These are phyloP conservation scores for Theristicus caerulescens DNA, from an alignment of 2,113 vertebrate genomes.

Conservation along the genomic window DNA sequence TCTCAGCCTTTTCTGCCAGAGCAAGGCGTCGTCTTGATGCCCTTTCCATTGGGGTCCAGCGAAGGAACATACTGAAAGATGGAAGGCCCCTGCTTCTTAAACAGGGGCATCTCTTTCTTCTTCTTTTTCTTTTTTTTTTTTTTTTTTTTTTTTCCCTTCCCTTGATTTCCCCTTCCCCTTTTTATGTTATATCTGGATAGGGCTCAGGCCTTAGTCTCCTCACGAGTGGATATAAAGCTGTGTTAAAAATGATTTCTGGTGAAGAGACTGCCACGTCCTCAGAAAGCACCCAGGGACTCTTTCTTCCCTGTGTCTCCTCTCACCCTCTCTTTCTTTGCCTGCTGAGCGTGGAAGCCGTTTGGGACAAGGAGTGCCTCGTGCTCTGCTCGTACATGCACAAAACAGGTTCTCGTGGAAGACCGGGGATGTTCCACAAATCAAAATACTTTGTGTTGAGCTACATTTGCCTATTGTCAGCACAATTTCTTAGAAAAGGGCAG, in stretches of 20 bases:
- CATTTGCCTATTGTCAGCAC: not conserved
- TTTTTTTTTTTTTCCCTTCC: too few relatives aligned
- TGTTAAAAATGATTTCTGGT: not conserved
- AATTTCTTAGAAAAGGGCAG: not conserved
- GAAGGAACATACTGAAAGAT: not conserved
- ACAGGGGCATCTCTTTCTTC: not conserved
- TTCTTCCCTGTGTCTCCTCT: not conserved
- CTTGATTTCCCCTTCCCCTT: not conserved
- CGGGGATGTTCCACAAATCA: not conserved
- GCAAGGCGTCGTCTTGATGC: not conserved
- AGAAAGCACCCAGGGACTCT: not conserved
- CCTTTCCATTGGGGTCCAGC: fast-evolving
- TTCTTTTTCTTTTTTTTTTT: too few relatives aligned
- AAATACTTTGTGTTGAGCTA: not conserved
- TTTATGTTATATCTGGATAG: not conserved
- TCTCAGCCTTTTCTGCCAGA: not conserved
- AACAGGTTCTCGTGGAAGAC: not conserved
- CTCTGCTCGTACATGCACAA: not conserved
- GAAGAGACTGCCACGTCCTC: not conserved
- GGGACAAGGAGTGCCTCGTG: not conserved
- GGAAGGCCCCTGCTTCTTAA: not conserved
- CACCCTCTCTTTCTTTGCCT: not conserved
- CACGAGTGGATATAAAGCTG: not conserved
- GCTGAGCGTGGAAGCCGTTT: not conserved
- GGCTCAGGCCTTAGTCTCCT: not conserved